A percentile compares a stretch with the other conserved stretches of the same genome.
phyloP scores from a whole-genome alignment of 2,888 invertebrate genomes.

The Portevinia maculata region DNA sequence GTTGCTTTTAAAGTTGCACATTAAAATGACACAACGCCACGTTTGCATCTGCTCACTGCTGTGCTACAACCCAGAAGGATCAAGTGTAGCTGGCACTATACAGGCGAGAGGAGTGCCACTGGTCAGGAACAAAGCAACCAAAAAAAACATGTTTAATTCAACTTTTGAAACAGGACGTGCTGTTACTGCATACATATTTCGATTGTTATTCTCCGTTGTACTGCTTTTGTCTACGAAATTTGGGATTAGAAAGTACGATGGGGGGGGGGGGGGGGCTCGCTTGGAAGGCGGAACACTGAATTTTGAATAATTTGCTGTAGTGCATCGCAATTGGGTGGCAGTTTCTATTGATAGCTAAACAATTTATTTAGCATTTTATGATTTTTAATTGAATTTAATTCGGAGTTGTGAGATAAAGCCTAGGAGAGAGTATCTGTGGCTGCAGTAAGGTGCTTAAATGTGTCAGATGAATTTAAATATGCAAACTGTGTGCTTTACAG shows the following conservation, averaged over 20 bases:
- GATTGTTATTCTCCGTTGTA: conserved; percentile 36
- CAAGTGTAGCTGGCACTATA: background rate
- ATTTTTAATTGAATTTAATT: conserved; percentile 1
- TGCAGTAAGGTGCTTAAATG: too few species aligned
- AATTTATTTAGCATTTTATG: background rate
- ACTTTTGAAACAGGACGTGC: conserved; percentile 36
- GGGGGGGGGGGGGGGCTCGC: background rate
- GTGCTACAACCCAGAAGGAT: conserved; percentile 7
- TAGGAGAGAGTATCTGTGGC: too few species aligned
- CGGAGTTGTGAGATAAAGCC: too few species aligned
- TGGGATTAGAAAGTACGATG: conserved; percentile 8
- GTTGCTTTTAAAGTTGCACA: conserved; percentile 70
- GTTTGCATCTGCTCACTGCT: conserved; percentile 67
- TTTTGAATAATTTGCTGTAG: conserved; percentile 29
- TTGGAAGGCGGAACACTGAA: background rate
- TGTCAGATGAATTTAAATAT: too few species aligned
- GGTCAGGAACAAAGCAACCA: conserved; percentile 14
- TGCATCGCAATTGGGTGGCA: background rate
- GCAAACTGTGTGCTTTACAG: too few species aligned
- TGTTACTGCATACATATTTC: conserved; percentile 5
- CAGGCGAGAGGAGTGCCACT: background rate
- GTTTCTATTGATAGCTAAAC: background rate
- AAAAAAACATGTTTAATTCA: conserved; percentile 12
- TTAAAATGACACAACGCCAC: conserved; percentile 73
- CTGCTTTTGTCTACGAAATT: conserved; percentile 12